Base-by-base conservation (phyloP, 2,888 invertebrate species). In the Seira musarum region DNA sequence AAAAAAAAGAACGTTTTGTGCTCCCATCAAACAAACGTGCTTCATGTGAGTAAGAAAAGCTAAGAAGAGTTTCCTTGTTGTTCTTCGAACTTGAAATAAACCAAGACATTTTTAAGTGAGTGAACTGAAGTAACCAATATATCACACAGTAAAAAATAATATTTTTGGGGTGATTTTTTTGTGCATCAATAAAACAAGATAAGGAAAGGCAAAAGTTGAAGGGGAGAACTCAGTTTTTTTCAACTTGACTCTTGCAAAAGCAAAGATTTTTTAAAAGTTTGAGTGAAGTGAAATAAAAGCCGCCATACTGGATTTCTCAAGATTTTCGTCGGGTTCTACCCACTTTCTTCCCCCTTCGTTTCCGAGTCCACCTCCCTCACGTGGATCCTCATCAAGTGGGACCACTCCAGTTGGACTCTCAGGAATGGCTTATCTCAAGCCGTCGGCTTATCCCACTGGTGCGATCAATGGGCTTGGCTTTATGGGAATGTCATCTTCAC, bases 341-440 rank as follows among this genome's bases (percentile, higher is more conserved):
- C 85, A 84, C 83, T 84, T 84, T 82, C 85, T 85, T 83, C 84
- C 84, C 83, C 88, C 88, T 72, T 88, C 85, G 67, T 88, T 87
- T 70, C 88, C 88, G 75, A 84, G 85, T 81, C 87, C 86, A 71
- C 86, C 86, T 64, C 85, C 85, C 15, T 86, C 86, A 24, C 84
- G 87, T 72, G 87, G 87, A 35, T 87, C 87, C 68, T 85, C 85
- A 22, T 87, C 87, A 61, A 85, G 85, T 75, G 85, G 85, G 80
- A 86, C 83, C 66, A 85, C 85, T 70, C 85, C 85, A 21, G 85
- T 86, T 24, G 85, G 87, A 76, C 80, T 87, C 53, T 84, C 87
- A 35, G 85, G 85, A 60, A 87, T 87, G 87, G 84, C 85, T 82
- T 87, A 87, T 83, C 84, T 87, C 82, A 87, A 87, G 80, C 70